These are phyloP conservation scores for Phragmatobia fuliginosa DNA, from an alignment of 2,888 invertebrate genomes.

Conservation along the genomic window DNA sequence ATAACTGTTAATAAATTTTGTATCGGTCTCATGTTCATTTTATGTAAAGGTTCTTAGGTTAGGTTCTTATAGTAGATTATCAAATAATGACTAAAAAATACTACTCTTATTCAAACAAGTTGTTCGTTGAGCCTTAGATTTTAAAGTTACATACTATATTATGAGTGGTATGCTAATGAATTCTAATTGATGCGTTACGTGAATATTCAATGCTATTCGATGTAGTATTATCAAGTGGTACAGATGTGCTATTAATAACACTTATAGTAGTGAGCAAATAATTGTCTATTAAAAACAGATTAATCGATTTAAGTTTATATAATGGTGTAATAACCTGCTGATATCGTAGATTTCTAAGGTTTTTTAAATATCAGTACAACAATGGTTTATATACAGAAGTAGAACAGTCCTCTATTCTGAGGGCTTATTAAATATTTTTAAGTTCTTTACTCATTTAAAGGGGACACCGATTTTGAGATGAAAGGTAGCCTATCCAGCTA, in stretches of 20 bases:
- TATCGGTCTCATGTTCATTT: background rate
- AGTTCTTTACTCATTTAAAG: no score
- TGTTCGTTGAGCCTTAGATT: slow-evolving; percentile 8
- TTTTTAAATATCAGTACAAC: background rate
- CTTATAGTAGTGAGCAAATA: background rate
- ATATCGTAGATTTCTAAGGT: background rate
- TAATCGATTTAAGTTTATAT: background rate
- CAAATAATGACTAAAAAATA: background rate
- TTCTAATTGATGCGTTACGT: slow-evolving; percentile 42
- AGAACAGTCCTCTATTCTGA: no score
- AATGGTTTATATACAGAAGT: no score
- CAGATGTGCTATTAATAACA: background rate
- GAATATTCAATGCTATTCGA: slow-evolving; percentile 26
- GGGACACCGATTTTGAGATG: no score
- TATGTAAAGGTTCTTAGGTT: background rate
- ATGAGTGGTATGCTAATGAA: slow-evolving; percentile 34
- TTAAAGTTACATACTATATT: slow-evolving; percentile 28
- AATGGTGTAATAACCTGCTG: background rate
- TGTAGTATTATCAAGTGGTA: background rate
- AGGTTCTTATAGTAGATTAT: background rate
- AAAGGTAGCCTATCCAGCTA: no score
- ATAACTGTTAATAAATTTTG: background rate
- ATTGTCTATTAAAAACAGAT: background rate
- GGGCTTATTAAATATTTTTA: no score
- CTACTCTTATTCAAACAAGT: background rate